Percentiles rank a stretch among this genome's conserved stretches.
Conservation (phyloP, 2,888 invertebrate species). For the Drosophila incognita region DNA sequence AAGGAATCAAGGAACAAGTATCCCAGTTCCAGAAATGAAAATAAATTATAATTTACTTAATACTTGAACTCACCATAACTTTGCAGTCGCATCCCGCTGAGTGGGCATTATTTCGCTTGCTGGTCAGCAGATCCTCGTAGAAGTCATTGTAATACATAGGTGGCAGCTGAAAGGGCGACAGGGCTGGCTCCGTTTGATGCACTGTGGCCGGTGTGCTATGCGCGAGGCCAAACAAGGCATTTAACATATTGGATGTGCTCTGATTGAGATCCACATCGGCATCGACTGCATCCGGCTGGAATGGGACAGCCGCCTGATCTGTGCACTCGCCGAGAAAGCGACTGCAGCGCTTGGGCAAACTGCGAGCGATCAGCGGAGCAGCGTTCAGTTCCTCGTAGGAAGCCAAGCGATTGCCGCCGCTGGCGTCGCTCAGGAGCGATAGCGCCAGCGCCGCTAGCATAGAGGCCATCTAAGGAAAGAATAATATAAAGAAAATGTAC, state of each 20-base stretch:
- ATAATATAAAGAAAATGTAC: neutral
- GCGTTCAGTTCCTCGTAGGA: conserved; percentile 49
- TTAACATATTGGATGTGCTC: conserved; percentile 63
- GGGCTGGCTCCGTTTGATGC: conserved; percentile 41
- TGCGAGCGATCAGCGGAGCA: conserved; percentile 16
- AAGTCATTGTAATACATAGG: conserved; percentile 75
- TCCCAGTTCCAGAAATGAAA: neutral
- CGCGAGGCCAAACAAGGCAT: conserved; percentile 52
- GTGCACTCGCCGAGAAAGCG: conserved; percentile 40
- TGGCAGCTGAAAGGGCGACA: conserved; percentile 61
- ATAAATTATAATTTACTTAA: neutral
- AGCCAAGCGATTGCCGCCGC: conserved; percentile 38
- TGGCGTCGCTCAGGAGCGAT: conserved; percentile 49
- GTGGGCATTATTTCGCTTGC: conserved; percentile 69
- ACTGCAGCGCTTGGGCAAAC: conserved; percentile 46
- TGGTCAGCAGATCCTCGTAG: conserved; percentile 73
- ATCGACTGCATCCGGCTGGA: conserved; percentile 1
- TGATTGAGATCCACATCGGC: conserved; percentile 15
- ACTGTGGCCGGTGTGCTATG: conserved; percentile 31
- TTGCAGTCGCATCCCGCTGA: conserved; percentile 83
- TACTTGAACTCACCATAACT: conserved; percentile 74
- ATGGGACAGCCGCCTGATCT: conserved; percentile 3
- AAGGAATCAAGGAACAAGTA: neutral
- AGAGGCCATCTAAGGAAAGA: conserved; percentile 46
- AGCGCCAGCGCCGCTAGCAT: conserved; percentile 64